Evolutionary conservation across 2,797 vertebrate species (phyloP).

Genomic region (Clarias laeviceps): DNA sequence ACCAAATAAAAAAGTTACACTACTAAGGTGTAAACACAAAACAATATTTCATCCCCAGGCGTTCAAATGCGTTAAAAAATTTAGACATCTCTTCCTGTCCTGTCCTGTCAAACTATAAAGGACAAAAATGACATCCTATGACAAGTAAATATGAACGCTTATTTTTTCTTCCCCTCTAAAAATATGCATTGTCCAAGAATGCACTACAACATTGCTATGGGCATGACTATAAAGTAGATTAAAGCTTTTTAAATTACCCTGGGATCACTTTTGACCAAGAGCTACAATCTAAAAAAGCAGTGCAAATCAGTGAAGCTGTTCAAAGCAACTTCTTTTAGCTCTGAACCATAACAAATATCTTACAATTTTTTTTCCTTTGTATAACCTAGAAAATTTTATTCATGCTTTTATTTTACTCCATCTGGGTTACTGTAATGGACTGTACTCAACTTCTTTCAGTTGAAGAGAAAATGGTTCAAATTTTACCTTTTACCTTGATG

Average conservation of each 20-base stretch:
- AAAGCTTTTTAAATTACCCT: background rate
- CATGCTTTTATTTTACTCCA: background rate
- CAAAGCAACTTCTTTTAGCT: background rate
- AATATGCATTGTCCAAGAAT: conserved; percentile 1
- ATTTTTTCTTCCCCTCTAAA: background rate
- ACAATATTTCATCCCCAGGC: conserved; percentile 54
- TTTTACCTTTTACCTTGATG: background rate
- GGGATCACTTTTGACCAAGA: background rate
- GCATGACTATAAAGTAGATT: background rate
- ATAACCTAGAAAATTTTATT: background rate
- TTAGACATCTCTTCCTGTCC: conserved; percentile 40
- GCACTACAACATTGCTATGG: background rate
- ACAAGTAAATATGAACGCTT: conserved; percentile 25
- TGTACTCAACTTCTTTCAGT: conserved; percentile 3
- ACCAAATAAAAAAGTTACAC: conserved; percentile 18
- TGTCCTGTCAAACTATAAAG: conserved; percentile 43
- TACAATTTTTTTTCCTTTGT: background rate
- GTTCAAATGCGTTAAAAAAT: conserved; percentile 48
- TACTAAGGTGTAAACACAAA: conserved; percentile 49
- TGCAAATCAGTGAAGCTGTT: background rate
- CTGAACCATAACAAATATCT: background rate
- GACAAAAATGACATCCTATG: conserved; percentile 39
- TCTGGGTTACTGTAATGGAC: conserved; percentile 8
- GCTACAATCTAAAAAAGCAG: background rate
- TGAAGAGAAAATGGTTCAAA: background rate